phyloP scores from a whole-genome alignment of 2,113 vertebrate genomes.

The Alouatta palliata region DNA sequence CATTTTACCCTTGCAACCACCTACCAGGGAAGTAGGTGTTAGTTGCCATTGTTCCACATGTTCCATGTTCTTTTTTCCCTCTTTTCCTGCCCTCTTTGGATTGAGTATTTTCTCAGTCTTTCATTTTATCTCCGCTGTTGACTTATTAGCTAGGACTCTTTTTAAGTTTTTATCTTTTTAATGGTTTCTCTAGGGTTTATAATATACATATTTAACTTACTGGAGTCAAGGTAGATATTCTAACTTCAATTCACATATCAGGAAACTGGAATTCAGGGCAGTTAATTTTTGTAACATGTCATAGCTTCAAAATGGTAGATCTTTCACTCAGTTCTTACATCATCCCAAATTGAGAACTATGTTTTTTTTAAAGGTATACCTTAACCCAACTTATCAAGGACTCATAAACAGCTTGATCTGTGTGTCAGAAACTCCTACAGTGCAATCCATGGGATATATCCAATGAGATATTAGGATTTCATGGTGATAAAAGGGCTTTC shows the following conservation, averaged over 20 bases:
- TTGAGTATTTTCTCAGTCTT: not conserved
- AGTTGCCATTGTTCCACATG: not conserved
- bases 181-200: not conserved
- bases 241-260: not conserved
- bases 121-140: not conserved
- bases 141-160: not conserved
- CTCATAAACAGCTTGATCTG: not conserved
- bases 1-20: not conserved
- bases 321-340: not conserved
- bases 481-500: not conserved
- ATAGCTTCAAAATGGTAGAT: not conserved
- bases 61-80: not conserved
- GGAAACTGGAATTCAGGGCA: not conserved
- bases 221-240: not conserved
- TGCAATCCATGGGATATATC: not conserved
- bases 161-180: not conserved
- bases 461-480: not conserved
- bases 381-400: not conserved
- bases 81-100: not conserved
- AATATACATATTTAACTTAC: not conserved
- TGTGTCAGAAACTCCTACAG: constrained; percentile 6
- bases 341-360: not conserved
- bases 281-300: not conserved
- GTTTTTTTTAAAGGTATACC: not conserved
- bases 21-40: not conserved